phyloP scores from a whole-genome alignment of 2,113 vertebrate species.

The Trogon surrucura region DNA sequence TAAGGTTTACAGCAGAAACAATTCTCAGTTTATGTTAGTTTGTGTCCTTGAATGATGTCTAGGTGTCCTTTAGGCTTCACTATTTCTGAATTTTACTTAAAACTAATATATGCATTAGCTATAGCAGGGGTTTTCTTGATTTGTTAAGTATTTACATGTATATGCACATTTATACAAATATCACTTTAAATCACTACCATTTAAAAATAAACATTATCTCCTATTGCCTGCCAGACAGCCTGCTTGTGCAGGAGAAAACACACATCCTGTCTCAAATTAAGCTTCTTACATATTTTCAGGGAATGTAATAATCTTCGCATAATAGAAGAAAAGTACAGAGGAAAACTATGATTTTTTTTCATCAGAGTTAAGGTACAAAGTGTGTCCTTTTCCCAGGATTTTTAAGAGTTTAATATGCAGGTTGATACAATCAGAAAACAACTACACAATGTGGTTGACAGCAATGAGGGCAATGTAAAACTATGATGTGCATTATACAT shows the following conservation, averaged over 20 bases:
- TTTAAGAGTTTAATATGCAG: not conserved
- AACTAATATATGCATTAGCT: not conserved
- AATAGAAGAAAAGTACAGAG: not conserved
- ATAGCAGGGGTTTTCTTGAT: not conserved
- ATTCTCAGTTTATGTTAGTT: not conserved
- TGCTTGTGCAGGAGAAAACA: not conserved
- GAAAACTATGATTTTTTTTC: not conserved
- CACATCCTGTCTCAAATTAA: not conserved
- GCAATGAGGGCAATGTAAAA: not conserved
- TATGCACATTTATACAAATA: not conserved
- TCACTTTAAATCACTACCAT: not conserved
- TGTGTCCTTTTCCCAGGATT: not conserved
- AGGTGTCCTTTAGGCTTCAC: not conserved
- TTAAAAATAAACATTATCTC: not conserved
- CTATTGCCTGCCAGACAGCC: not conserved
- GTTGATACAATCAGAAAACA: not conserved
- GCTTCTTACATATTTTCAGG: not conserved
- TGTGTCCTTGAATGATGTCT: not conserved
- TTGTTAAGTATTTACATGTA: not conserved
- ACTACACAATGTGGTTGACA: fast-evolving
- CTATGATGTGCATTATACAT: not conserved
- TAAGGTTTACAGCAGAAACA: not conserved
- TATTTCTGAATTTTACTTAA: not conserved
- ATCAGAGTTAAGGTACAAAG: not conserved
- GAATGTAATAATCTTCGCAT: not conserved